These are phyloP conservation scores for Drosophila kanapiae DNA, from an alignment of 1,140 invertebrate species.

Conservation along the genomic window DNA sequence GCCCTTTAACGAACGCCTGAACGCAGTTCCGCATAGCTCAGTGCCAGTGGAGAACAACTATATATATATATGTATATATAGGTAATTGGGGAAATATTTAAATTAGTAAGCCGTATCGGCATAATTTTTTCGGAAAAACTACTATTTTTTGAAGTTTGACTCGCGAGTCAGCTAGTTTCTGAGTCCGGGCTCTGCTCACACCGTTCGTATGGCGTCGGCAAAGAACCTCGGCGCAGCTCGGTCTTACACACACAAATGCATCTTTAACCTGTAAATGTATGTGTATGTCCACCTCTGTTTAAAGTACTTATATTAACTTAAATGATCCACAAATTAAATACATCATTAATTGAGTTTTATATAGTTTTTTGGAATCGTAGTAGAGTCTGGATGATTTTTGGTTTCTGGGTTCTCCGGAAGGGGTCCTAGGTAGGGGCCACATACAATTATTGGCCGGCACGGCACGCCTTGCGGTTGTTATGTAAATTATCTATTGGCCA, in stretches of 20 bases:
- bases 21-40: slow-evolving; percentile 66
- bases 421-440: slow-evolving; percentile 8
- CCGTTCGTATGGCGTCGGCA: too few relatives aligned
- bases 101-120: background rate
- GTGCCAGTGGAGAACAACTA: background rate
- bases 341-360: background rate
- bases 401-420: slow-evolving; percentile 12
- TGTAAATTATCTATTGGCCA: slow-evolving; percentile 66
- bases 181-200: too few relatives aligned
- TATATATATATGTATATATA: background rate
- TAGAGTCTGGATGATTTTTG: too few relatives aligned
- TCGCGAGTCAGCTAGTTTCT: too few relatives aligned
- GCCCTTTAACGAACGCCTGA: slow-evolving; percentile 54
- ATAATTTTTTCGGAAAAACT: too few relatives aligned
- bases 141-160: too few relatives aligned
- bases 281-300: too few relatives aligned
- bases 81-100: background rate
- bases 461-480: slow-evolving; percentile 66
- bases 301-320: too few relatives aligned
- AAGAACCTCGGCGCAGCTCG: too few relatives aligned
- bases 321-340: background rate
- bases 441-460: slow-evolving; percentile 49
- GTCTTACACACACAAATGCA: background rate
- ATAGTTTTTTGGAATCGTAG: too few relatives aligned
- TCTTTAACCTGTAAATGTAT: background rate